phyloP scores from a whole-genome alignment of 2,888 invertebrate species.

The Branchellion lobata region DNA sequence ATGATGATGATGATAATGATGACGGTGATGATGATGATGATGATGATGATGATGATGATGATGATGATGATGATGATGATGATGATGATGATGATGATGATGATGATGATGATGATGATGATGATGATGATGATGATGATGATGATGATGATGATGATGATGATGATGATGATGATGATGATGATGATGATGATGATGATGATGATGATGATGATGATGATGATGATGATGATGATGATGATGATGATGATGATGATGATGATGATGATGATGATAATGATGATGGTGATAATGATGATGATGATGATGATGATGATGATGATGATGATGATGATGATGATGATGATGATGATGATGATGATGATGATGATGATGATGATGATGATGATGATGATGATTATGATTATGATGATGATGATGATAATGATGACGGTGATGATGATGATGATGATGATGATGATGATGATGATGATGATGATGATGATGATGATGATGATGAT shows the following conservation, averaged over 20 bases:
- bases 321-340: slow-evolving; percentile 42
- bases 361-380: slow-evolving; percentile 41
- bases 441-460: slow-evolving; percentile 35
- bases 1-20: too few relatives aligned
- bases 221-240: slow-evolving; percentile 33
- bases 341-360: slow-evolving; percentile 42
- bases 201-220: slow-evolving; percentile 40
- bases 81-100: slow-evolving; percentile 41
- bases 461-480: slow-evolving; percentile 40
- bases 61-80: slow-evolving; percentile 42
- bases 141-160: slow-evolving; percentile 4
- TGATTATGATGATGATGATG: too few relatives aligned
- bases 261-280: slow-evolving; percentile 38
- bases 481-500: slow-evolving; percentile 44
- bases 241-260: slow-evolving; percentile 23
- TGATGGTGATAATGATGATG: slow-evolving; percentile 39
- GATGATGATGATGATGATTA: too few relatives aligned
- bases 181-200: too few relatives aligned
- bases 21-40: slow-evolving; percentile 28
- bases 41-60: slow-evolving; percentile 40
- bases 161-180: background rate
- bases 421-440: slow-evolving; percentile 31
- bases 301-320: slow-evolving; percentile 36
- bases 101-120: slow-evolving; percentile 25
- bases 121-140: slow-evolving; percentile 28